Percentiles rank a stretch among this genome's conserved stretches.
These are phyloP conservation scores for Melanostigma gelatinosum DNA, from an alignment of 2,113 vertebrate species.

Conservation along the genomic window DNA sequence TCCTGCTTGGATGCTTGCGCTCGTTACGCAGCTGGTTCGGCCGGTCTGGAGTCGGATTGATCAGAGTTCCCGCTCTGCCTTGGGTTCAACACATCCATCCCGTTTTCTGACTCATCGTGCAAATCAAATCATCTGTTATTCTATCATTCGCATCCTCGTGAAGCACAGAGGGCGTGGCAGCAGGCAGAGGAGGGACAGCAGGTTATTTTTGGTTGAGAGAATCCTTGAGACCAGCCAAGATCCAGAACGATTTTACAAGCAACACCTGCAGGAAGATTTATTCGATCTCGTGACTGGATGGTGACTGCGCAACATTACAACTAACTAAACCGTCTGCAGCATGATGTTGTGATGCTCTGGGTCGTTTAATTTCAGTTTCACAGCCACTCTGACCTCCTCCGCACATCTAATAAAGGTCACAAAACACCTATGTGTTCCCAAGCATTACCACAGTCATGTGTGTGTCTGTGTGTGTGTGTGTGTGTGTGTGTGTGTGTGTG, in stretches of 20 bases:
- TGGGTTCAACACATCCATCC: conserved; percentile 36
- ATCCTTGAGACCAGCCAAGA: neutral
- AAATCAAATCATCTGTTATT: conserved; percentile 34
- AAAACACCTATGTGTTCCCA: neutral
- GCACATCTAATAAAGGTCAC: neutral
- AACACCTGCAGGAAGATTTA: neutral
- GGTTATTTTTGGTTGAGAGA: conserved; percentile 26
- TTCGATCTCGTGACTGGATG: neutral
- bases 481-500: neutral
- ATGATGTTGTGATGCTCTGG: neutral
- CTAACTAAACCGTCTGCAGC: neutral
- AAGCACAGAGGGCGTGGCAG: conserved; percentile 31
- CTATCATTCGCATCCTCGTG: conserved; percentile 3
- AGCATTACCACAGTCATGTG: neutral
- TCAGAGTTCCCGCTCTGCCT: conserved; percentile 45
- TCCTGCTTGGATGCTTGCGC: conserved; percentile 33
- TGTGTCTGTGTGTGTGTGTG: conserved; percentile 1
- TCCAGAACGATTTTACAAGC: neutral
- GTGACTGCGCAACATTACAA: neutral
- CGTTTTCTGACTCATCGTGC: conserved; percentile 66
- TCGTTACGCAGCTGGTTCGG: conserved; percentile 56
- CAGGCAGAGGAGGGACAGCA: conserved; percentile 28
- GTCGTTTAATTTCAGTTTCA: neutral
- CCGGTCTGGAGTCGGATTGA: conserved; percentile 47
- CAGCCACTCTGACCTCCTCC: neutral